Evolutionary conservation across 2,113 vertebrate species (phyloP), one percentile per base, ranked within the genome.

Genomic region (Hiodon tergisus): DNA sequence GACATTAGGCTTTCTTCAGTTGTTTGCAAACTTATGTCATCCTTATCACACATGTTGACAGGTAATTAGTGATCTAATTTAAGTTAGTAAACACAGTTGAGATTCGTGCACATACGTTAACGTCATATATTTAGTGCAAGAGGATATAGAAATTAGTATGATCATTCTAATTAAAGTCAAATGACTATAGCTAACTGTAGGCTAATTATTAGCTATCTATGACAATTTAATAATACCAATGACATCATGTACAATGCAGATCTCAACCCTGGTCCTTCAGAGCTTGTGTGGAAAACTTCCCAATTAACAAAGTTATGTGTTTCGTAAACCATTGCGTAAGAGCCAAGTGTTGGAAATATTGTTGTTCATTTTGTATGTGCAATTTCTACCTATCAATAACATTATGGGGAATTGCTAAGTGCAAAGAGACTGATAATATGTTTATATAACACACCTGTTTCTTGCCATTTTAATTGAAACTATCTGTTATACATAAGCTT

Each of bases 311-410:
- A 72, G 70, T 72, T 59, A 72, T 72, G 70, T 72, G 70, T 72
- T 72, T 72, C 46, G 70, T 72, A 72, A 72, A 72, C 70, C 70
- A 72, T 11, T 72, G 70, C 4, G 55, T 72, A 59, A 72, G 70
- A 72, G 54, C 70, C 69, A 71, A 71, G 70, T 72, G 54, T 72
- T 72, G 54, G 70, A 72, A 72, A 72, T 72, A 72, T 72, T 72
- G 70, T 67, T 67, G 65, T 63, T 63, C 1, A 3, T 70, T n/a
- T 72, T 72, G 59, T 59, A 72, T 72, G 59, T 58, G 70, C 59
- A 72, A 72, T 72, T 72, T 72, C 70, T 72, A 59, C 54, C 70
- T 59, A 72, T 72, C n/a, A 72, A 72, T 72, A 72, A 72, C 70
- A 72, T 59, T 72, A 72, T 72, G 70, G 70, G 70, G 70, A 72